phyloP scores from a whole-genome alignment of 2,888 invertebrate genomes.

The Acleris literana region DNA sequence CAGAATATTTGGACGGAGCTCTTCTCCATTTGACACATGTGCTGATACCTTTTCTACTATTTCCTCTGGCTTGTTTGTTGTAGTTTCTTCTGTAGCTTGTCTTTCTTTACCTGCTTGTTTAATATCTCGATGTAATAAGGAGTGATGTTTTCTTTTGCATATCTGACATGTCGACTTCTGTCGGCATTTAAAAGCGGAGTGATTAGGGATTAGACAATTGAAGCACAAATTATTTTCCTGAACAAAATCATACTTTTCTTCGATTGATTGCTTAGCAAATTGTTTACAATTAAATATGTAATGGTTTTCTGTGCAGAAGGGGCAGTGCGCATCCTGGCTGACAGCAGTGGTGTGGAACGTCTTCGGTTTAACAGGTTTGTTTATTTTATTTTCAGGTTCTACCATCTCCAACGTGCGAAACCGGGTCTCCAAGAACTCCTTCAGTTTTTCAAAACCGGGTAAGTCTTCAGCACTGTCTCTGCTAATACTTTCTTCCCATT shows the following conservation, averaged over 20 bases:
- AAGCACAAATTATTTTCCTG: neutral
- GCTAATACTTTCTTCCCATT: constrained; percentile 10
- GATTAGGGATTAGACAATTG: constrained; percentile 5
- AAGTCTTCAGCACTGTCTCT: neutral
- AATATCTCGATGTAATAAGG: constrained; percentile 8
- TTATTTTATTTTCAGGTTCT: constrained; percentile 1
- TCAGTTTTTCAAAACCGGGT: constrained; percentile 4
- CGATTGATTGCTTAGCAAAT: constrained; percentile 1
- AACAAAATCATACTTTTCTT: constrained; percentile 3
- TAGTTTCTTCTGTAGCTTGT: too few species aligned
- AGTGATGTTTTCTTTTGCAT: constrained; percentile 1
- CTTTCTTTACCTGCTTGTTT: neutral
- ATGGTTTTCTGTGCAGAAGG: constrained; percentile 4
- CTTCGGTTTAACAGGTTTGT: constrained; percentile 10
- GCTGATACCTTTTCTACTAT: constrained; percentile 6
- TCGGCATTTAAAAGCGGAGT: neutral
- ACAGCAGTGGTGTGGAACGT: neutral
- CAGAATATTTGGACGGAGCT: constrained; percentile 11
- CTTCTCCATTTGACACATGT: constrained; percentile 11
- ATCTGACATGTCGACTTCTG: neutral
- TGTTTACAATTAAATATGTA: constrained; percentile 2
- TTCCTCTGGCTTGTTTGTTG: neutral
- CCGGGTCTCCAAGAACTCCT: neutral
- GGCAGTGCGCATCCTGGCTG: neutral
- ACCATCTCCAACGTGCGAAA: constrained; percentile 12